A percentile compares a stretch with the other conserved stretches of the same genome.
Evolutionary conservation across 1,140 invertebrate genomes (phyloP).

Genomic region (Cardiocondyla obscurior): DNA sequence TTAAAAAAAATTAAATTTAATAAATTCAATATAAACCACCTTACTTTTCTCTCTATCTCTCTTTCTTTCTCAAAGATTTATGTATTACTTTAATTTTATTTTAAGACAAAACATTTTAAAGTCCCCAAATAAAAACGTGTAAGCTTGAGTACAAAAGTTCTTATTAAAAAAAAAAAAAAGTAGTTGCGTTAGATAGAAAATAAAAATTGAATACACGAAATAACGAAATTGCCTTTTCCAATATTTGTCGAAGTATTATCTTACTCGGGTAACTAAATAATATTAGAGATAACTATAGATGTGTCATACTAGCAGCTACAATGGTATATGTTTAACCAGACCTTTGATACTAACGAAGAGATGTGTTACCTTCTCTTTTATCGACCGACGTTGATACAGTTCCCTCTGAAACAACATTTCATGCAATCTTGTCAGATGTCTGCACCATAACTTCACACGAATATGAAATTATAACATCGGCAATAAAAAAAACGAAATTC

Average conservation of each 20-base stretch:
- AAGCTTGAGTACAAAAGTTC: too few relatives aligned
- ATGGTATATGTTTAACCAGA: neutral
- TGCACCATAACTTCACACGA: neutral
- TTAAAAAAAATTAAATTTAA: neutral
- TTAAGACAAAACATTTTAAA: too few relatives aligned
- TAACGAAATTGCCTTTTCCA: neutral
- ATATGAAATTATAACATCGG: neutral
- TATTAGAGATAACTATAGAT: constrained; percentile 15
- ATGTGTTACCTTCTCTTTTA: constrained; percentile 9
- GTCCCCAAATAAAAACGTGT: too few relatives aligned
- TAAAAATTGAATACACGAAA: neutral
- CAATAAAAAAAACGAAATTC: neutral
- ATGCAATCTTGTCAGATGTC: constrained; percentile 9
- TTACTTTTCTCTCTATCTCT: neutral
- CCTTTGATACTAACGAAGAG: neutral
- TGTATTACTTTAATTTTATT: neutral
- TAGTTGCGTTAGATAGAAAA: too few relatives aligned
- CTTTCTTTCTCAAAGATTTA: neutral
- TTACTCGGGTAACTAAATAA: neutral
- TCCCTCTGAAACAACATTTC: neutral
- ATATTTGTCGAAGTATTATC: neutral
- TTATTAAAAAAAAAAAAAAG: neutral
- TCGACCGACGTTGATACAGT: constrained; percentile 5
- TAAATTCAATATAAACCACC: neutral
- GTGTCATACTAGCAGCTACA: neutral